phyloP scores from a whole-genome alignment of 1,140 invertebrate genomes.

The Bombus turneri region DNA sequence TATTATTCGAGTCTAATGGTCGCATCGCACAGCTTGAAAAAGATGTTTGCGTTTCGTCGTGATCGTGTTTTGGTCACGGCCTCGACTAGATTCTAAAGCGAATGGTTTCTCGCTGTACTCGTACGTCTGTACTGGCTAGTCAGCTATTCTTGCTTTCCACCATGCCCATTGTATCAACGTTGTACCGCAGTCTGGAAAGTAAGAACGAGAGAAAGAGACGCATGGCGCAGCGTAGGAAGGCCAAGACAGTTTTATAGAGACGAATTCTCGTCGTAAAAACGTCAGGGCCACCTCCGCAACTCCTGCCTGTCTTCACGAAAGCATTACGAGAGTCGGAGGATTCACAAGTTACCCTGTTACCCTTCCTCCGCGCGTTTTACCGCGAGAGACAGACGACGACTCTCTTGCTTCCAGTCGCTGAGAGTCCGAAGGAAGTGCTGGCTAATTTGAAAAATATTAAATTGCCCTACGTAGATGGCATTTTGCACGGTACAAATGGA shows the following conservation, averaged over 20 bases:
- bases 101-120: conserved; percentile 20
- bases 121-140: conserved; percentile 20
- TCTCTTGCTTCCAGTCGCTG: conserved; percentile 24
- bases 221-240: conserved; percentile 56
- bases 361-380: conserved; percentile 52
- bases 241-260: conserved; percentile 79
- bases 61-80: not conserved
- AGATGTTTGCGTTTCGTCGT: not conserved
- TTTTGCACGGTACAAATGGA: not conserved
- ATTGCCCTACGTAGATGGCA: not conserved
- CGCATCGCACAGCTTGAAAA: too few species aligned
- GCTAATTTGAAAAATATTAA: conserved; percentile 57
- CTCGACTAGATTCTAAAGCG: conserved; percentile 31
- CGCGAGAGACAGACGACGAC: conserved; percentile 54
- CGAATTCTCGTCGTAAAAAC: conserved; percentile 79
- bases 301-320: conserved; percentile 65
- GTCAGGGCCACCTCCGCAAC: conserved; percentile 73
- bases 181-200: conserved; percentile 39
- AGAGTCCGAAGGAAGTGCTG: conserved; percentile 16
- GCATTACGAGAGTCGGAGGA: conserved; percentile 70
- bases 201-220: conserved; percentile 22
- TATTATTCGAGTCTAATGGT: too few species aligned
- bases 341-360: conserved; percentile 73
- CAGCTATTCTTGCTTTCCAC: conserved; percentile 61
- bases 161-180: conserved; percentile 65